Base-by-base conservation (phyloP, 2,113 vertebrate genomes). In the Gasterosteus nipponicus region DNA sequence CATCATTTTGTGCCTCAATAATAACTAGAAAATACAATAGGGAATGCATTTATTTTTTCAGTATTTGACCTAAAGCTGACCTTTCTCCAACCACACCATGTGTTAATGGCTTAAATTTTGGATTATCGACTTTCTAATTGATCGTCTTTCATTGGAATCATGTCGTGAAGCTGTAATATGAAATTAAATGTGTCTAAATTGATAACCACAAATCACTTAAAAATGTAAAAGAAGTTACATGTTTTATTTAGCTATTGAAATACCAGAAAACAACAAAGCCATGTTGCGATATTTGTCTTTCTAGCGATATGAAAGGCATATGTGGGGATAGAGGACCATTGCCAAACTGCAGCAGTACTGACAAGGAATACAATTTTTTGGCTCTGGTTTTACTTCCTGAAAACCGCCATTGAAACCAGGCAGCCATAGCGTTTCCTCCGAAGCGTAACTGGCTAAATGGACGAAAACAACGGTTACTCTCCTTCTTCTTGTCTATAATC, bases 401-500 rank as follows among this genome's bases (percentile, higher is more conserved):
- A 59, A n/a, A 39, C 19, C 53, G 10, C 19, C 53, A 46, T 11
- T 47, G 2, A 77, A 33, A 60, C 31, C 26, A 18, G 22, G 54
- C 42, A 18, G 22, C 14, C 26, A 60, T 58, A 5, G 44, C 7
- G 0, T 51, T 31, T 38, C 10, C 11, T 56, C 14, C 2, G 14
- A 12, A 39, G 42, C n/a, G 1, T 46, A 58, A n/a, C 31, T n/a
- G 5, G 2, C 4, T 47, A 53, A 76, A 11, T 69, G 47, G 35
- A 7, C 26, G 9, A 42, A 26, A 67, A 53, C 33, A 78, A 83
- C 67, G 61, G 57, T 82, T 75, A 22, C 6, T n/a, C 60, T 29
- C 57, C 42, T 63, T 72, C 58, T 31, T 72, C 31, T 41, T 1
- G 22, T 69, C 26, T 54, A 12, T 79, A 81, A 81, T 81, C 54